Base-by-base conservation (phyloP, 2,888 invertebrate genomes). In the Opisthograptis luteolata region DNA sequence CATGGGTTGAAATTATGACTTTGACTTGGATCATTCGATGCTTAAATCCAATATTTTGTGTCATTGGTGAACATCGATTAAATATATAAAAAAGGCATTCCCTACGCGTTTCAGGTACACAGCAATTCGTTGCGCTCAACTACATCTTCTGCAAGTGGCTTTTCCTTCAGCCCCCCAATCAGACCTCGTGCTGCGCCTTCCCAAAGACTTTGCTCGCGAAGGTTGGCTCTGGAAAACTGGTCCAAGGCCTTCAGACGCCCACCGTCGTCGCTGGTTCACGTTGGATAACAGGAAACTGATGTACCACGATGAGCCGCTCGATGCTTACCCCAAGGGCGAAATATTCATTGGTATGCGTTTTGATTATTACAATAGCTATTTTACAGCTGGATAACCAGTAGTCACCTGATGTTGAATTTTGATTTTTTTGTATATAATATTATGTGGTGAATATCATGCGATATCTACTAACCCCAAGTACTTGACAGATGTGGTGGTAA, bases 171-270 rank as follows among this genome's bases (percentile, higher is more conserved):
- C 93, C 0, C 92, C 92, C 20, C 95, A 96, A 70, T 92, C 92
- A 0, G 95, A 96, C 79, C 87, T 97, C 39, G 90, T 94, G 2
- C 92, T 92, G 15, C 93, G 94, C 60, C 87, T 97, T 34, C 95
- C 96, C 0, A 93, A 94, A 74, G 97, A 97, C 82, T 97, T 97
- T 82, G 92, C 94, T 0, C 93, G 94, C 70, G 97, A 97, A 86
- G 97, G 97, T 2, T 97, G 95, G 94, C 87, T 98, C 25, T 95
- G 94, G 93, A 98, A 98, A 89, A 97, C 97, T 0, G 97, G 97
- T 0, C 97, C 97, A 0, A 88, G 94, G 48, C 92, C 93, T 1
- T 94, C 94, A 2, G 97, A 97, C 73, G 95, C 95, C 0, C 97
- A 96, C 74, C 94, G 96, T 61, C 94, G 95, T 62, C 87, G 97